Percentiles rank a stretch among this genome's conserved stretches.
Conservation (phyloP, 1,140 invertebrate species). For the Oppia nitens region DNA sequence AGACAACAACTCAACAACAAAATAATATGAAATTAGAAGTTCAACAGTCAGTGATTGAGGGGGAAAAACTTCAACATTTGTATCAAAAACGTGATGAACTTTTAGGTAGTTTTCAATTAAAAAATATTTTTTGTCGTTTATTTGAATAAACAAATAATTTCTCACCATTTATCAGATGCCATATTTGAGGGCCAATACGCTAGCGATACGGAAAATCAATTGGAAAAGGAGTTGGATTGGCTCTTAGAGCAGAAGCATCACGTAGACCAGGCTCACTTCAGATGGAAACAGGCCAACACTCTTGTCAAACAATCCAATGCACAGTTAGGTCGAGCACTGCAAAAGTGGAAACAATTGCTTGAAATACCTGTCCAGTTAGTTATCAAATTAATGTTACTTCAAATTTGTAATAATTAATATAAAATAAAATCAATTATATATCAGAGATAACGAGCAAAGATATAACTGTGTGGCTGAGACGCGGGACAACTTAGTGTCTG, state of each 20-base stretch:
- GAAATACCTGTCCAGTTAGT: constrained; percentile 28
- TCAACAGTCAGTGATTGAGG: constrained; percentile 28
- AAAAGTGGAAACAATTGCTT: constrained; percentile 32
- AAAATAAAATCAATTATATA: background rate
- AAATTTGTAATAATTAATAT: background rate
- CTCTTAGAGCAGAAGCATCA: constrained; percentile 36
- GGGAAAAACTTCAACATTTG: constrained; percentile 33
- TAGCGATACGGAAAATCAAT: constrained; percentile 33
- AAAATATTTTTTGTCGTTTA: background rate
- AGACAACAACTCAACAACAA: constrained; percentile 24
- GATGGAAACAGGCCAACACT: constrained; percentile 36
- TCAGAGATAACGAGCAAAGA: constrained; percentile 26
- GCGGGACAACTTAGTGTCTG: constrained; percentile 40
- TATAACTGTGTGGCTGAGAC: constrained; percentile 37
- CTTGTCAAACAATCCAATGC: constrained; percentile 34
- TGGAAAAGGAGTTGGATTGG: constrained; percentile 37
- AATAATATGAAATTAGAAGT: constrained; percentile 30
- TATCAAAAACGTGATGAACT: constrained; percentile 38
- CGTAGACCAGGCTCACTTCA: constrained; percentile 36
- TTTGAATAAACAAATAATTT: constrained; percentile 6
- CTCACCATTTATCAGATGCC: constrained; percentile 25
- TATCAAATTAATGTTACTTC: background rate
- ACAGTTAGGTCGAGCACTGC: constrained; percentile 33
- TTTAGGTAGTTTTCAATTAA: constrained; percentile 29
- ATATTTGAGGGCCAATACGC: constrained; percentile 38